Evolutionary conservation across 64 coral and sea anemone genomes (phyloP), one percentile per base, ranked within the genome.

Genomic region (Stichodactyla helianthus): DNA sequence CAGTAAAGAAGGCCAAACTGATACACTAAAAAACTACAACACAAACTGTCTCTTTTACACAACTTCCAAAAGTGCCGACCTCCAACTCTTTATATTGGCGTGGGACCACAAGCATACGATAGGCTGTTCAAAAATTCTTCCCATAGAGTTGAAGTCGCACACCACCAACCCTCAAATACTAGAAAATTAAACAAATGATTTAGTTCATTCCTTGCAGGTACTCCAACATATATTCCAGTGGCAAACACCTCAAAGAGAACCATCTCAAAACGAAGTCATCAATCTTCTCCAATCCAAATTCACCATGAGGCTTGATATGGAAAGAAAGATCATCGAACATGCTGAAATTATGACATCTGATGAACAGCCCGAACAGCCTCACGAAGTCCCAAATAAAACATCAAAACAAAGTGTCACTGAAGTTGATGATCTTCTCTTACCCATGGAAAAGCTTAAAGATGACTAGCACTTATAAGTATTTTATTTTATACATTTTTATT

Each of bases 301-400:
- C 31, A 79, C 77, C 26, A 79, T 79, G 77, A 31, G 77, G 17
- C 77, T 79, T 51, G 77, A 79, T 35, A 79, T 53, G 28, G 31
- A 79, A 5, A 50, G 77, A 4, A 79, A 25, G 22, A 50, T 79
- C 5, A 53, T 79, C 13, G 77, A 79, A 18, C 77, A 79, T 50
- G 28, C 51, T 79, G 77, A 68, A 25, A 68, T 68, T 22, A 5
- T n/a, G 22, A 68, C 19, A 25, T 6, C 9, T 57, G 28, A 31
- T 0, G 64, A 68, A 22, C 64, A 68, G 19, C 64, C 19, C 20
- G 0, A 68, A 17, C 19, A 68, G 64, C 6, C 19, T 19, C 19
- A 68, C 22, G 18, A 68, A 68, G 64, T 68, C 0, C 64, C 64
- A 20, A 68, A 68, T 0, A 68, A 68, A 68, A 25, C 19, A 2